Percentiles rank a stretch among this genome's conserved stretches.
phyloP scores from a whole-genome alignment of 2,888 invertebrate species.

The Rhingia rostrata region DNA sequence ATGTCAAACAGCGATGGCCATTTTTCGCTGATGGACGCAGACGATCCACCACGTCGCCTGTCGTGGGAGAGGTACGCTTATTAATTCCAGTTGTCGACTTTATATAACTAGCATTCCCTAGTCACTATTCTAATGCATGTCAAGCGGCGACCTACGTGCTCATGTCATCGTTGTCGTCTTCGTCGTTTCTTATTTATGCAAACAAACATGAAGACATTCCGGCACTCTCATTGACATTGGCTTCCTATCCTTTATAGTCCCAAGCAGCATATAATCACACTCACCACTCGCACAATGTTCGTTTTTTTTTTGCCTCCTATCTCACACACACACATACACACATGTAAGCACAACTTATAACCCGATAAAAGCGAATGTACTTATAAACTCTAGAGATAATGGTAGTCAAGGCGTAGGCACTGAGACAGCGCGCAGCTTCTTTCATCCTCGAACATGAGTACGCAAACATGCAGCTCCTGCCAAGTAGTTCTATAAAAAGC shows the following conservation, averaged over 20 bases:
- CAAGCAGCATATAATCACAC: slow-evolving; percentile 48
- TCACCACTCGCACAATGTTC: slow-evolving; percentile 1
- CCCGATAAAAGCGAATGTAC: slow-evolving; percentile 65
- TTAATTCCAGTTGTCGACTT: slow-evolving; percentile 61
- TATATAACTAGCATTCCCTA: slow-evolving; percentile 56
- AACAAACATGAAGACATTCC: slow-evolving; percentile 57
- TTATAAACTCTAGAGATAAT: slow-evolving; percentile 66
- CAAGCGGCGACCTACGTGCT: slow-evolving; percentile 47
- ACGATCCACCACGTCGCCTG: slow-evolving; percentile 84
- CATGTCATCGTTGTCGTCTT: not conserved
- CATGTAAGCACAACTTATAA: slow-evolving; percentile 60
- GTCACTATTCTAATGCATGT: slow-evolving; percentile 75
- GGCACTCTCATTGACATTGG: slow-evolving; percentile 65
- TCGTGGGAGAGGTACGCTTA: slow-evolving; percentile 85
- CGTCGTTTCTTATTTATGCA: slow-evolving; percentile 32
- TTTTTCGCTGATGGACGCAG: slow-evolving; percentile 81
- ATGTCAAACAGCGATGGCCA: slow-evolving; percentile 73
- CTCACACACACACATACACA: slow-evolving; percentile 74
- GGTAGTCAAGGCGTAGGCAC: slow-evolving; percentile 62
- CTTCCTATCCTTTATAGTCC: slow-evolving; percentile 72
- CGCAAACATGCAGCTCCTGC: slow-evolving; percentile 50
- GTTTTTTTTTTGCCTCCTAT: not conserved
- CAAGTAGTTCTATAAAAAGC: slow-evolving; percentile 23
- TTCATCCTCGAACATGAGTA: slow-evolving; percentile 47
- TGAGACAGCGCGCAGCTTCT: slow-evolving; percentile 12